A percentile compares a stretch with the other conserved stretches of the same genome.
Evolutionary conservation across 2,113 vertebrate genomes (phyloP).

Genomic region (Irena cyanogastra): DNA sequence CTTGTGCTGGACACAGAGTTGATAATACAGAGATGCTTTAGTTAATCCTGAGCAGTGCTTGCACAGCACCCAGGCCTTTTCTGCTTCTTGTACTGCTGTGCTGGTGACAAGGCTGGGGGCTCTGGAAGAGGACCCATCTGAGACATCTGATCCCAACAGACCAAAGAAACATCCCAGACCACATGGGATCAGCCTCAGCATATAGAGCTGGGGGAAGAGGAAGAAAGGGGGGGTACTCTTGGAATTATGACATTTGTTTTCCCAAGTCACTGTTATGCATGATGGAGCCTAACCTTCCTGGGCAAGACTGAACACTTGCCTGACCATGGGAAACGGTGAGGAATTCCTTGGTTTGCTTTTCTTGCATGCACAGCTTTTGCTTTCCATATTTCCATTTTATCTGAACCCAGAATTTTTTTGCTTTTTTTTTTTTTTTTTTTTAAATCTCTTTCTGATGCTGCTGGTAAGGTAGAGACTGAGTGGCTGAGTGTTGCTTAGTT

Average conservation of each 20-base stretch:
- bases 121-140: accelerated
- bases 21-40: not conserved
- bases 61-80: not conserved
- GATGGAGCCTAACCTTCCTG: not conserved
- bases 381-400: not conserved
- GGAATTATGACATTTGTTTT: not conserved
- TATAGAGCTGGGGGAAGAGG: not conserved
- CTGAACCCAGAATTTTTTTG: not conserved
- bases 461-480: not conserved
- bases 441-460: not conserved
- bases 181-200: not conserved
- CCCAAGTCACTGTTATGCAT: no score
- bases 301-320: not conserved
- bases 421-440: not conserved
- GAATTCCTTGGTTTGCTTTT: not conserved
- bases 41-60: not conserved
- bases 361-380: not conserved
- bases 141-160: not conserved
- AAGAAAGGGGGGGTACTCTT: not conserved
- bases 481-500: not conserved
- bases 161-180: not conserved
- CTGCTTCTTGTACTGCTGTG: not conserved
- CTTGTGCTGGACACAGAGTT: not conserved
- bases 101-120: accelerated
- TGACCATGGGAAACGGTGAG: not conserved